Evolutionary conservation across 2,888 invertebrate genomes (phyloP).

Genomic region (Drosophila birchii): DNA sequence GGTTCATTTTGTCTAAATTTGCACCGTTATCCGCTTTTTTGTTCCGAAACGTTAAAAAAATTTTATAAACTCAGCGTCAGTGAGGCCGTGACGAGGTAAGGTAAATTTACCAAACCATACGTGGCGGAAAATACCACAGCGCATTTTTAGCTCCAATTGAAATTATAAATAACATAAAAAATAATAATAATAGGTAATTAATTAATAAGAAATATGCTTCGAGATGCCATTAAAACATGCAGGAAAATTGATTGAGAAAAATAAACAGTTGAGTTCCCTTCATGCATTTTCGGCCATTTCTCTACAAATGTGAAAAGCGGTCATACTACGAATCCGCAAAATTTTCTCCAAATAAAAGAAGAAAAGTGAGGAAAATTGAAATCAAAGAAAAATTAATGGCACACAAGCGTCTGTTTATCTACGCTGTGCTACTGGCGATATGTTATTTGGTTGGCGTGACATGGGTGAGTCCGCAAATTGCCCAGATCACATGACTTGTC

Average conservation of each 20-base stretch:
- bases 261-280: background rate
- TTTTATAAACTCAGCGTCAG: conserved; percentile 6
- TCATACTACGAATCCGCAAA: conserved; percentile 27
- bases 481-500: conserved; percentile 17
- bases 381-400: conserved; percentile 81
- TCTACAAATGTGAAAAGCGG: background rate
- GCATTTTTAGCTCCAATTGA: background rate
- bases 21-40: background rate
- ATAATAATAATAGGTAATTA: background rate
- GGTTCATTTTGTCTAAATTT: conserved; percentile 21
- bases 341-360: conserved; percentile 34
- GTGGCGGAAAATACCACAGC: background rate
- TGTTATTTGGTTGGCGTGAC: conserved; percentile 81
- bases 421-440: conserved; percentile 73
- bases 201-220: background rate
- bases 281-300: background rate
- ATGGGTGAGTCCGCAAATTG: conserved; percentile 67
- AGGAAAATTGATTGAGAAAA: background rate
- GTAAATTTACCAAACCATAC: background rate
- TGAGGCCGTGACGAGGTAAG: background rate
- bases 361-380: conserved; percentile 65
- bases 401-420: conserved; percentile 72
- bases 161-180: background rate
- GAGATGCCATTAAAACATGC: background rate
- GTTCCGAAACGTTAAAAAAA: conserved; percentile 20